Evolutionary conservation across 2,888 invertebrate species (phyloP), one percentile per base, ranked within the genome.

Genomic region (Phengaris arion): DNA sequence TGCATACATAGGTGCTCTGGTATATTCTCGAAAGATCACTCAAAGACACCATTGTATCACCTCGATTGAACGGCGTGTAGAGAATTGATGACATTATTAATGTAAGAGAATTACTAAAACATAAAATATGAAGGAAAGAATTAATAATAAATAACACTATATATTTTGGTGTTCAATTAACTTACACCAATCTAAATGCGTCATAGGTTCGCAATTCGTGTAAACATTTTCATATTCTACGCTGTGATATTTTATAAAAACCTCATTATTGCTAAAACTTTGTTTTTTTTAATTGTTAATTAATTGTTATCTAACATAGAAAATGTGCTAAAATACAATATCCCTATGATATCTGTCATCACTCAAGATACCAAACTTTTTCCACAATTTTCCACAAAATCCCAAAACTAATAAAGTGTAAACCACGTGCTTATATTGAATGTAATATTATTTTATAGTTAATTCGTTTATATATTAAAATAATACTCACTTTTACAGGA

Each of bases 401-500:
- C 59, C 4, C 59, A 2, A 57, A 57, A n/a, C n/a, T 8, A 10
- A 15, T 6, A 12, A 35, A n/a, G n/a, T n/a, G n/a, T n/a, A n/a
- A 6, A n/a, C 68, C 48, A 69, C 68, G n/a, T 46, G 68, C 3
- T 35, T 12, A 2, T 64, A 6, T 52, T 12, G 52, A 22, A 35
- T 35, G 15, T 59, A 22, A 59, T 57, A 12, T 13, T 45, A 46
- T 13, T 46, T 15, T 13, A 68, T 7, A 59, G 3, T 3, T 15
- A 15, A 48, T 48, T 9, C 9, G 46, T 57, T 8, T 4, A 55
- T 46, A 13, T 22, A 45, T 55, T 12, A 57, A 76, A 74, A 74
- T 22, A 59, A 22, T 74, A 79, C 85, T 87, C 83, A 93, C 93
- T 89, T 87, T 92, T 92, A 78, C 92, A 93, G 77, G 90, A 87